phyloP scores from a whole-genome alignment of 2,888 invertebrate species.

The Scrobipalpa atriplicella region DNA sequence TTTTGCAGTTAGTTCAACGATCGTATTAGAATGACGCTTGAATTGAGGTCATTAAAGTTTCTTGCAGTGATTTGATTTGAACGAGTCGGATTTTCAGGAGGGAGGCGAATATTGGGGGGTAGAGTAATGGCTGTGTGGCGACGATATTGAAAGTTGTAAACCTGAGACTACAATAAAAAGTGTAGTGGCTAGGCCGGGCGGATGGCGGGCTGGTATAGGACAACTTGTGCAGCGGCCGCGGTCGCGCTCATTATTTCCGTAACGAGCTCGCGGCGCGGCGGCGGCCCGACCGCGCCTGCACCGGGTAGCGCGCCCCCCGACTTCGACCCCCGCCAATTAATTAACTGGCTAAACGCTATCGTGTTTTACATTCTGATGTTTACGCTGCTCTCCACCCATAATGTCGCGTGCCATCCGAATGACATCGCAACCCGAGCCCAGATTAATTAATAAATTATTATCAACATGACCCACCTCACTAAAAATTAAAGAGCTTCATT shows the following conservation, averaged over 20 bases:
- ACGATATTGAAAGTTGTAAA: conserved; percentile 45
- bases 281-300: conserved; percentile 51
- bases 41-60: neutral
- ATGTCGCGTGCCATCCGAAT: conserved; percentile 70
- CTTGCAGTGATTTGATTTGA: neutral
- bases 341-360: conserved; percentile 80
- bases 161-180: conserved; percentile 63
- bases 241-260: conserved; percentile 76
- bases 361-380: conserved; percentile 80
- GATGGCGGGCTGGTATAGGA: conserved; percentile 44
- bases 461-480: conserved; percentile 68
- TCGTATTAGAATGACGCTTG: neutral
- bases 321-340: conserved; percentile 76
- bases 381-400: conserved; percentile 77
- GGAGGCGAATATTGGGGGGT: conserved; percentile 17
- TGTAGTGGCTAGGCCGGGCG: conserved; percentile 41
- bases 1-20: conserved; percentile 5
- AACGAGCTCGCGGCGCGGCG: conserved; percentile 71
- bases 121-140: conserved; percentile 38
- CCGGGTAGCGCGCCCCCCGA: conserved; percentile 41
- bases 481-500: conserved; percentile 76
- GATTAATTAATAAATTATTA: conserved; percentile 77
- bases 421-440: conserved; percentile 66
- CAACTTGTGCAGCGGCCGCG: conserved; percentile 64
- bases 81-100: conserved; percentile 20